Evolutionary conservation across 2,797 vertebrate genomes (phyloP).

Genomic region (Hippopotamyrus pictus): DNA sequence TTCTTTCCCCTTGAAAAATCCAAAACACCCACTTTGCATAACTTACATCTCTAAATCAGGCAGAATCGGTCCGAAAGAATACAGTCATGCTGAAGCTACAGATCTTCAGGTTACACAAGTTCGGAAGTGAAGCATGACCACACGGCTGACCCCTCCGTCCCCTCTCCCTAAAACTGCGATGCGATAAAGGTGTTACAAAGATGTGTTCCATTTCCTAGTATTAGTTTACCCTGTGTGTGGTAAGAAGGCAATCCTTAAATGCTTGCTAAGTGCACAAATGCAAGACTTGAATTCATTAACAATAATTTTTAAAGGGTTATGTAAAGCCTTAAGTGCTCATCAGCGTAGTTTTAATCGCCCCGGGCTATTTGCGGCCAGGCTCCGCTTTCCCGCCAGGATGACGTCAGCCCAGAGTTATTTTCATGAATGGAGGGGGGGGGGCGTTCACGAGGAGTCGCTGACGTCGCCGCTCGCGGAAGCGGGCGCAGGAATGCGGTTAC

Average conservation of each 20-base stretch:
- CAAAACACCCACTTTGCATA: not conserved
- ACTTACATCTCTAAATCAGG: not conserved
- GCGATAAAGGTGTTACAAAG: not conserved
- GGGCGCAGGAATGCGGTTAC: constrained; percentile 72
- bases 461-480: constrained; percentile 76
- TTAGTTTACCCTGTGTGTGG: not conserved
- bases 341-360: constrained; percentile 50
- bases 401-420: constrained; percentile 79
- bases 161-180: not conserved
- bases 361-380: constrained; percentile 62
- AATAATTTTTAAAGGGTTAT: not conserved
- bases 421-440: constrained; percentile 83
- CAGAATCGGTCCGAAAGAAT: not conserved
- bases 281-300: not conserved
- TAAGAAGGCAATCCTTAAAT: not conserved
- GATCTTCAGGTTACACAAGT: not conserved
- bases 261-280: not conserved
- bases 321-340: constrained; percentile 29
- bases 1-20: not conserved
- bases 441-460: constrained; percentile 73
- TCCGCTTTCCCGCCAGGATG: constrained; percentile 50
- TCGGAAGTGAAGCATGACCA: not conserved
- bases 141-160: not conserved
- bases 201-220: not conserved
- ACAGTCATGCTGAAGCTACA: not conserved